Conservation (phyloP, 2,113 vertebrate genomes). For the Gracilinanus agilis region DNA sequence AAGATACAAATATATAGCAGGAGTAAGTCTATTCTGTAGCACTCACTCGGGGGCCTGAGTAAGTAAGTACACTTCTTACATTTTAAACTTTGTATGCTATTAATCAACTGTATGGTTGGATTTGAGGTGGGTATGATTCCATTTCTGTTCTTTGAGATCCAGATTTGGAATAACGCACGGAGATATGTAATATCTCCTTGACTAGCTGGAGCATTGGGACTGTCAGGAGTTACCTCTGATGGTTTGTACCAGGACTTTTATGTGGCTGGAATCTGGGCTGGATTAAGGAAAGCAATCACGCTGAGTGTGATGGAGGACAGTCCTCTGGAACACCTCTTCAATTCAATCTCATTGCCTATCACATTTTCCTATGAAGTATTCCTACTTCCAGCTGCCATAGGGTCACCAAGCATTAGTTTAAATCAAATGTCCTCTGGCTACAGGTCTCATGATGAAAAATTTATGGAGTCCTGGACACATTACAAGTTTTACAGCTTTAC, state of each 20-base stretch:
- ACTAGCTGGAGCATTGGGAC: neutral
- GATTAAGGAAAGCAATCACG: slow-evolving; percentile 59
- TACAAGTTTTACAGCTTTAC: slow-evolving; percentile 84
- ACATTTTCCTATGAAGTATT: slow-evolving; percentile 71
- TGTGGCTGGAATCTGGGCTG: slow-evolving; percentile 50
- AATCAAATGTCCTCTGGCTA: slow-evolving; percentile 79
- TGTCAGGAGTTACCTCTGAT: slow-evolving; percentile 30
- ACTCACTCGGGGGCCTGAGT: slow-evolving; percentile 30
- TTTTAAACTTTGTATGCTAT: slow-evolving; percentile 20
- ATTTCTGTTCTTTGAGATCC: neutral
- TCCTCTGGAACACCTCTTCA: slow-evolving; percentile 45
- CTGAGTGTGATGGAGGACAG: neutral
- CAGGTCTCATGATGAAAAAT: slow-evolving; percentile 78
- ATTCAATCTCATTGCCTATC: slow-evolving; percentile 35
- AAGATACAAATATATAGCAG: neutral
- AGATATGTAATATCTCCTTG: neutral
- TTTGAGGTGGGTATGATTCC: neutral
- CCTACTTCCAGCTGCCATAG: slow-evolving; percentile 71
- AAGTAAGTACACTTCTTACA: slow-evolving; percentile 33
- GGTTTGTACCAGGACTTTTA: slow-evolving; percentile 35
- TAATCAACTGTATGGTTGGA: slow-evolving; percentile 4
- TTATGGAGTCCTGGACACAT: slow-evolving; percentile 80
- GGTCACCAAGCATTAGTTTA: slow-evolving; percentile 78
- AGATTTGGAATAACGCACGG: neutral
- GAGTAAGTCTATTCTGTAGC: slow-evolving; percentile 11